These are phyloP conservation scores for Brassicogethes aeneus DNA, from an alignment of 2,888 invertebrate species.

Conservation along the genomic window DNA sequence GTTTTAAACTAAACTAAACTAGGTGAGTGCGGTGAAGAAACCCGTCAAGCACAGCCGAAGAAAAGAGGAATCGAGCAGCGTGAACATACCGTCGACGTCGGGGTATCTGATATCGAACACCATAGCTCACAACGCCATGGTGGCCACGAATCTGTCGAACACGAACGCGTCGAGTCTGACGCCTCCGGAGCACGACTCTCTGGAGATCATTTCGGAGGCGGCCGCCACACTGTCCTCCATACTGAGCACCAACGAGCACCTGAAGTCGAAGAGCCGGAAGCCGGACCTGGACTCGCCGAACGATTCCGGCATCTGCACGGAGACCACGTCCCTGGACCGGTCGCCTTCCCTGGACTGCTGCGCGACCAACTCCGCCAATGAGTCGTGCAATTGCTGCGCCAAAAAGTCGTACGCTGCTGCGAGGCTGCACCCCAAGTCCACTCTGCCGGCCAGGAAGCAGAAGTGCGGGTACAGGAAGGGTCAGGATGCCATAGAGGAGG, in stretches of 20 bases:
- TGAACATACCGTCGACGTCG: slow-evolving; percentile 53
- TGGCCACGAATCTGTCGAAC: slow-evolving; percentile 36
- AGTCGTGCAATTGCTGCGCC: no score
- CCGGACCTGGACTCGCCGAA: slow-evolving; percentile 37
- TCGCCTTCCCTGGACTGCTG: slow-evolving; percentile 56
- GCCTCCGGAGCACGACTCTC: slow-evolving; percentile 44
- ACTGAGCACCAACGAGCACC: slow-evolving; percentile 37
- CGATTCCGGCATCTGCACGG: slow-evolving; percentile 65
- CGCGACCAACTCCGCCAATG: no score
- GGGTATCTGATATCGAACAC: slow-evolving; percentile 56
- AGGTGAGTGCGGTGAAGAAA: no score
- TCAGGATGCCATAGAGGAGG: slow-evolving; percentile 21
- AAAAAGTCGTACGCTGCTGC: not conserved
- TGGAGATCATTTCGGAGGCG: slow-evolving; percentile 53
- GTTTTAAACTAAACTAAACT: no score
- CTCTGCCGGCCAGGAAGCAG: slow-evolving; percentile 15
- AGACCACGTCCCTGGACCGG: slow-evolving; percentile 60
- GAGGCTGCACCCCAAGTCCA: slow-evolving; percentile 14
- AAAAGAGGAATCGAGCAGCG: slow-evolving; percentile 9
- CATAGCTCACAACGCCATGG: slow-evolving; percentile 49
- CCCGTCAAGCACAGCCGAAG: not conserved
- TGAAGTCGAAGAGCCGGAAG: slow-evolving; percentile 21
- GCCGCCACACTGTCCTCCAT: slow-evolving; percentile 54
- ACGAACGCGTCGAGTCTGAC: slow-evolving; percentile 22
- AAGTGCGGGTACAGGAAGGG: slow-evolving; percentile 7